A percentile compares a stretch with the other conserved stretches of the same genome.
Evolutionary conservation across 2,113 vertebrate species (phyloP).

Genomic region (Sitta europaea): DNA sequence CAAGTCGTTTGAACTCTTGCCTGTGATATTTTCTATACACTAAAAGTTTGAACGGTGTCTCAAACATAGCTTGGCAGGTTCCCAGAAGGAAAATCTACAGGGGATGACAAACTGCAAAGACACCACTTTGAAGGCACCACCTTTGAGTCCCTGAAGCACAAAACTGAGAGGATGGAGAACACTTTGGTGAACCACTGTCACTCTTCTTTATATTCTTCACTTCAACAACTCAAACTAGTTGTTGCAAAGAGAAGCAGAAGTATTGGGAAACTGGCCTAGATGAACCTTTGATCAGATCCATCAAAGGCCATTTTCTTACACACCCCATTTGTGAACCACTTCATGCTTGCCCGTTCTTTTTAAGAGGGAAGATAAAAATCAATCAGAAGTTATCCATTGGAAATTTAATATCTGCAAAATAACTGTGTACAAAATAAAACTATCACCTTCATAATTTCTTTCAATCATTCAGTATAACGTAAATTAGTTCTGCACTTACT

Average conservation of each 20-base stretch:
- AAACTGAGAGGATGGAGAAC: not conserved
- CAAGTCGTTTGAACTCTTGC: not conserved
- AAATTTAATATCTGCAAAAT: not conserved
- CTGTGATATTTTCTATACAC: not conserved
- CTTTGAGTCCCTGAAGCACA: not conserved
- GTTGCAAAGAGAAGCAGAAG: not conserved
- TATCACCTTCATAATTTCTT: not conserved
- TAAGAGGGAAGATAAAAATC: not conserved
- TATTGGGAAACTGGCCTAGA: fast-evolving
- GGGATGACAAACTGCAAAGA: not conserved
- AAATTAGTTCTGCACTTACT: not conserved
- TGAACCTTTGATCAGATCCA: not conserved
- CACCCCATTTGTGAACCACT: not conserved
- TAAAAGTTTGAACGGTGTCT: not conserved
- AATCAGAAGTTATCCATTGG: not conserved
- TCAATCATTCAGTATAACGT: not conserved
- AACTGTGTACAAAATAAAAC: not conserved
- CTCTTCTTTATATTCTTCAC: not conserved
- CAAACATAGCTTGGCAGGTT: not conserved
- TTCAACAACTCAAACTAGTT: not conserved
- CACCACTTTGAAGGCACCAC: not conserved
- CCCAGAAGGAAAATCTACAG: not conserved
- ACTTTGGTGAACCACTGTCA: not conserved
- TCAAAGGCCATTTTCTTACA: not conserved
- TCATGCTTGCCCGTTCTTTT: not conserved